Evolutionary conservation across 2,888 invertebrate genomes (phyloP).

Genomic region (Orchesellides sinensis): DNA sequence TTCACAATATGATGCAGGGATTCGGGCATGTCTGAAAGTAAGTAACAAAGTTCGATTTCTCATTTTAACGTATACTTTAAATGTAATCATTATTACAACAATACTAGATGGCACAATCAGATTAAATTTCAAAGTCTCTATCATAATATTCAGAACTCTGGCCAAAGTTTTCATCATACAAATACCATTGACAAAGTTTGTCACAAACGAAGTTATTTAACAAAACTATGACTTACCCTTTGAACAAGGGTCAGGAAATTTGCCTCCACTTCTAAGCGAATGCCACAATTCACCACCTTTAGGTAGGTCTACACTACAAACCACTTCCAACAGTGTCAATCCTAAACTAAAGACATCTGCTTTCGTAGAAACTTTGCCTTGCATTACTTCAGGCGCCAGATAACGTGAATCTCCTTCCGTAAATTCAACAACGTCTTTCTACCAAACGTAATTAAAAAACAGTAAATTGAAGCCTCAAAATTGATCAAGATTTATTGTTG

Average conservation of each 20-base stretch:
- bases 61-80: constrained; percentile 1
- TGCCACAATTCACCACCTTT: constrained; percentile 85
- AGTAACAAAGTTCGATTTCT: no score
- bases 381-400: constrained; percentile 85
- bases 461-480: constrained; percentile 7
- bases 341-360: constrained; percentile 88
- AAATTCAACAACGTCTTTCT: constrained; percentile 80
- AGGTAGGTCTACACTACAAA: constrained; percentile 85
- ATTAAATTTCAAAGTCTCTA: constrained; percentile 6
- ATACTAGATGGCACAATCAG: constrained; percentile 8
- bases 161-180: constrained; percentile 50
- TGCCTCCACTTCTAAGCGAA: constrained; percentile 79
- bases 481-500: not conserved
- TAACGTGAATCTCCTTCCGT: constrained; percentile 88
- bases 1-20: constrained; percentile 80
- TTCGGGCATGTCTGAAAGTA: constrained; percentile 77
- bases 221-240: constrained; percentile 76
- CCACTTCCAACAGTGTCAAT: constrained; percentile 84
- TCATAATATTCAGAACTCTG: constrained; percentile 50
- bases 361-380: constrained; percentile 82
- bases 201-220: not conserved
- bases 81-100: not conserved
- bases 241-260: constrained; percentile 79
- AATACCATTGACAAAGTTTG: not conserved
- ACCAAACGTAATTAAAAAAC: constrained; percentile 67